A percentile compares a stretch with the other conserved stretches of the same genome.
Evolutionary conservation across 2,888 invertebrate genomes (phyloP).

Genomic region (Cybosia mesomella): DNA sequence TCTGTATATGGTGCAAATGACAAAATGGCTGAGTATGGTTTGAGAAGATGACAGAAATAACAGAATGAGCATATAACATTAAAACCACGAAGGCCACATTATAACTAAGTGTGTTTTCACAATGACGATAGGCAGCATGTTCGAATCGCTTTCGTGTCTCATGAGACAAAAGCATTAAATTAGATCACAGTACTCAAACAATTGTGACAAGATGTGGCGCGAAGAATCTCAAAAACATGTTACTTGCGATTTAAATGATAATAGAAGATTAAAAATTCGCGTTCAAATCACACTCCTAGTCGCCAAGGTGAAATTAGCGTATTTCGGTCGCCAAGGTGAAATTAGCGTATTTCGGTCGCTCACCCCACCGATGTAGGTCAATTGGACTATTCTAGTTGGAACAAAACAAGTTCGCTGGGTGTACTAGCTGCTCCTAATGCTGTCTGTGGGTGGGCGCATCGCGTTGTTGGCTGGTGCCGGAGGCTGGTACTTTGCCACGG

Average conservation of each 20-base stretch:
- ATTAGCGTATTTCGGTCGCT: constrained; percentile 28
- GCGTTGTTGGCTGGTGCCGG: constrained; percentile 54
- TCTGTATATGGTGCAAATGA: no score
- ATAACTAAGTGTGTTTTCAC: constrained; percentile 2
- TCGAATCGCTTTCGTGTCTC: not conserved
- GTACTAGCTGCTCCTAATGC: constrained; percentile 49
- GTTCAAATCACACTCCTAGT: constrained; percentile 3
- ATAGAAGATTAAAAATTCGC: not conserved
- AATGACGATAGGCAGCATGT: constrained; percentile 4
- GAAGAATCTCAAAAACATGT: not conserved
- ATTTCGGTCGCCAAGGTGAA: constrained; percentile 26
- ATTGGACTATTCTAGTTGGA: constrained; percentile 38
- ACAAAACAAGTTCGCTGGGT: constrained; percentile 15
- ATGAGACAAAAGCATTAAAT: not conserved
- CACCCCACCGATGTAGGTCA: constrained; percentile 31
- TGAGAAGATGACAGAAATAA: constrained; percentile 22
- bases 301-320: not conserved
- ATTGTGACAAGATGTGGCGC: constrained; percentile 2
- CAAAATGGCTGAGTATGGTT: not conserved
- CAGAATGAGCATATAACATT: constrained; percentile 39
- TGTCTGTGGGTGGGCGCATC: constrained; percentile 45
- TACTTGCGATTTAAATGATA: not conserved
- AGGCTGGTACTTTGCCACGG: constrained; percentile 69
- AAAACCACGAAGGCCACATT: constrained; percentile 14
- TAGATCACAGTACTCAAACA: not conserved